Conservation (phyloP, 2,888 invertebrate genomes). For the Pyrrhia umbra region DNA sequence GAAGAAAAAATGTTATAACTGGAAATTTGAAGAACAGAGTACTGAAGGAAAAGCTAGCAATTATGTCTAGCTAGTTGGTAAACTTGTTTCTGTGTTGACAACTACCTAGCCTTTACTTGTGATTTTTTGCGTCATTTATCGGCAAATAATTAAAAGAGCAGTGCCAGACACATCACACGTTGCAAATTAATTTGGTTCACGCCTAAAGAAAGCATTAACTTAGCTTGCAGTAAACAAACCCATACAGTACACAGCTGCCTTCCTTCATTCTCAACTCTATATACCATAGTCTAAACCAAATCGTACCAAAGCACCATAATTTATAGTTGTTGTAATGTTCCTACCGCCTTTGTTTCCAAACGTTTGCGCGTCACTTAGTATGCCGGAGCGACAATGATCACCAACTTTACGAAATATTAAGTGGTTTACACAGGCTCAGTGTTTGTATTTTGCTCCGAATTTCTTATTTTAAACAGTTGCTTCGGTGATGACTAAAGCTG, state of each 20-base stretch:
- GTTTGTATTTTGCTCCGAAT: conserved; percentile 28
- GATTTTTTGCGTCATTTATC: too few species aligned
- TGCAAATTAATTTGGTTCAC: background rate
- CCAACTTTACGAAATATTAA: conserved; percentile 38
- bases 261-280: conserved; percentile 9
- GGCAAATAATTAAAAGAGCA: too few species aligned
- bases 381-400: conserved; percentile 18
- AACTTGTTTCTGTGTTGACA: too few species aligned
- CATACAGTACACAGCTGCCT: conserved; percentile 15
- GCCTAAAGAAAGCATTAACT: background rate
- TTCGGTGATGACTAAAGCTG: background rate
- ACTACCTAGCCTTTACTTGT: too few species aligned
- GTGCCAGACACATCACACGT: background rate
- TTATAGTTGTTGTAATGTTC: conserved; percentile 29
- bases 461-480: conserved; percentile 8
- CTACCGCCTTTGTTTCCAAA: conserved; percentile 16
- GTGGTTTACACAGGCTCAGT: conserved; percentile 24
- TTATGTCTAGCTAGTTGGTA: too few species aligned
- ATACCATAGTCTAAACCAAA: background rate
- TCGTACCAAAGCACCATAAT: conserved; percentile 4
- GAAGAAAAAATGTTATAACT: too few species aligned
- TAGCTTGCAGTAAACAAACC: background rate
- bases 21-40: too few species aligned
- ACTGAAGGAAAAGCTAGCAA: too few species aligned
- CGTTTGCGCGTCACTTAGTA: conserved; percentile 24